Evolutionary conservation across 2,113 vertebrate genomes (phyloP).

Genomic region (Suricata suricatta): DNA sequence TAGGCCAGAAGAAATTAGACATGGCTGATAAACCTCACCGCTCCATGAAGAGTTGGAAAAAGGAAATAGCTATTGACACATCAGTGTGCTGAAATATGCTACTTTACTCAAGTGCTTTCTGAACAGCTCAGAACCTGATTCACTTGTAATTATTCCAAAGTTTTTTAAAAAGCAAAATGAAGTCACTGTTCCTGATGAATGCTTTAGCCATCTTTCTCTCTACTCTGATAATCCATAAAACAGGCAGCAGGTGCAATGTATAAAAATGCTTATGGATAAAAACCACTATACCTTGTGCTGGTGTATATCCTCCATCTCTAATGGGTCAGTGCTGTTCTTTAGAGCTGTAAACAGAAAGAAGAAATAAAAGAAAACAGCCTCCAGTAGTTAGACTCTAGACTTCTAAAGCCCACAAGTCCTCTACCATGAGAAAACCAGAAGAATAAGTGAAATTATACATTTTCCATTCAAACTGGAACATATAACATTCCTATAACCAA

Average conservation of each 20-base stretch:
- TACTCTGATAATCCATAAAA: conserved; percentile 44
- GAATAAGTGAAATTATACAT: neutral
- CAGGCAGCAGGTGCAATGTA: neutral
- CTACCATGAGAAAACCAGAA: neutral
- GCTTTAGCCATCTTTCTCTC: neutral
- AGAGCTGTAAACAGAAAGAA: conserved; percentile 73
- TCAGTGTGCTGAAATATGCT: neutral
- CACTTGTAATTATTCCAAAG: conserved; percentile 53
- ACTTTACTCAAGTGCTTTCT: conserved; percentile 37
- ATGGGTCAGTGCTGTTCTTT: neutral
- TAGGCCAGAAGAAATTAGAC: conserved; percentile 27
- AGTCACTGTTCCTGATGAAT: conserved; percentile 6
- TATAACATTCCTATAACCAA: neutral
- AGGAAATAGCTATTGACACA: conserved; percentile 4
- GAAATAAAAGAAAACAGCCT: conserved; percentile 20
- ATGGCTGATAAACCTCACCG: conserved; percentile 26
- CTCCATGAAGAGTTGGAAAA: conserved; percentile 19
- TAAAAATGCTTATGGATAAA: conserved; percentile 17
- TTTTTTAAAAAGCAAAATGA: conserved; percentile 45
- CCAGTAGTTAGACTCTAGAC: neutral
- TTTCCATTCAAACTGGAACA: conserved; percentile 25
- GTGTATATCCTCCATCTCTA: neutral
- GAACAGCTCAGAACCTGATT: conserved; percentile 30
- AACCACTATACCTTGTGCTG: conserved; percentile 79
- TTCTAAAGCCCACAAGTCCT: neutral